Evolutionary conservation across 2,113 vertebrate species (phyloP), one percentile per base, ranked within the genome.

Genomic region (Sinocyclocheilus rhinocerous): DNA sequence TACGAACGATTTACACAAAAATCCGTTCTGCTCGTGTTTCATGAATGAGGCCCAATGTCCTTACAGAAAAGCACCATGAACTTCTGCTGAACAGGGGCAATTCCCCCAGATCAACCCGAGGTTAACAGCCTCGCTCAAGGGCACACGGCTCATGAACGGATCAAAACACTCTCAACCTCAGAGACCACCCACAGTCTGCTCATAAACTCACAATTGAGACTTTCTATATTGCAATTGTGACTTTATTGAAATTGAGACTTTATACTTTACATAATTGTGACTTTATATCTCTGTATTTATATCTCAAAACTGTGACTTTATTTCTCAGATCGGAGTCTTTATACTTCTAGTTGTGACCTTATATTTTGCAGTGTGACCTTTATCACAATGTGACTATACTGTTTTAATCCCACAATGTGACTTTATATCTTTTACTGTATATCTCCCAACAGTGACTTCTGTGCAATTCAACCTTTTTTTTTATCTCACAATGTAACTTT

Each of bases 151-250:
- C 16, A 70, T 11, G 33, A 70, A 9, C 8, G 16, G 29, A 70
- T 20, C 67, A 70, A 36, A 33, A 69, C 33, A 70, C 67, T 20
- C 29, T 70, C 18, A 48, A 48, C 2, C 11, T 48, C 45, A 48
- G 67, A 70, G 67, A 39, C 8, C 67, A 70, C 67, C 67, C 67
- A 70, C 67, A 70, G 67, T 4, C 67, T 70, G 29, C 16, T 70
- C 29, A 20, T 70, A 9, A 69, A 18, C 67, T 36, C 8, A 10
- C 33, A 70, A 10, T 4, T 39, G 8, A 20, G 67, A 36, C 7
- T 1, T 70, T 20, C 36, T 69, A 26, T 33, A 29, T 69, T 20
- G 15, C 16, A 20, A 2, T 1, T 36, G 7, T 20, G 26, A 69
- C 65, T 69, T 69, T 18, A 33, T 69, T 33, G 42, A 42, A 42